phyloP scores from a whole-genome alignment of 2,888 invertebrate species.

The Callimorpha dominula region DNA sequence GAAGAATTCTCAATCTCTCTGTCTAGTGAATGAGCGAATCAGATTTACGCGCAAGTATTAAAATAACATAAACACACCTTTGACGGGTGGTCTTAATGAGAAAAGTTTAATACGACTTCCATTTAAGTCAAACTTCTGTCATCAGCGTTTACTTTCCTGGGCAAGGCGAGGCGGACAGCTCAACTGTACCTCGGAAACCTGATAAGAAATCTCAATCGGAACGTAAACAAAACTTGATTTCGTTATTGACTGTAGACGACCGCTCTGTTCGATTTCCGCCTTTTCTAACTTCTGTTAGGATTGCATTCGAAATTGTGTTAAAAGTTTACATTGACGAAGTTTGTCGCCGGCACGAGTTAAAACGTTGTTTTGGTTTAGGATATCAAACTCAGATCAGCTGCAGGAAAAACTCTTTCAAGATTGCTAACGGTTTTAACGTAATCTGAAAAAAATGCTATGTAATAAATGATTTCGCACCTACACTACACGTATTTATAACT shows the following conservation, averaged over 20 bases:
- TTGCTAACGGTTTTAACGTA: constrained; percentile 16
- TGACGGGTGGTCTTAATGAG: constrained; percentile 84
- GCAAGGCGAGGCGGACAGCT: constrained; percentile 62
- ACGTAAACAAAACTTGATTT: constrained; percentile 79
- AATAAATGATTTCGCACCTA: constrained; percentile 30
- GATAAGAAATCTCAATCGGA: constrained; percentile 71
- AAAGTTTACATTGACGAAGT: constrained; percentile 75
- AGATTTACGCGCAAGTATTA: constrained; percentile 76
- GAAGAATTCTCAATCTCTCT: constrained; percentile 38
- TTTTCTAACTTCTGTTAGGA: constrained; percentile 68
- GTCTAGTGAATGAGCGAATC: constrained; percentile 57
- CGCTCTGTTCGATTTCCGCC: constrained; percentile 69
- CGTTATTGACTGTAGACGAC: constrained; percentile 65
- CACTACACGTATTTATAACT: constrained; percentile 30
- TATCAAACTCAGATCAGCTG: constrained; percentile 63
- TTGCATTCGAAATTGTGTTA: constrained; percentile 77
- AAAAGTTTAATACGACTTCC: constrained; percentile 85
- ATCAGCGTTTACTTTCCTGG: constrained; percentile 79
- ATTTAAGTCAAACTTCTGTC: constrained; percentile 84
- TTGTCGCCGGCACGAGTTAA: constrained; percentile 61
- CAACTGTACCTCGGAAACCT: constrained; percentile 57
- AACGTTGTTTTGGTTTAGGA: constrained; percentile 68
- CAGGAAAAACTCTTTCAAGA: constrained; percentile 46
- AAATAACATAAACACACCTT: constrained; percentile 85
- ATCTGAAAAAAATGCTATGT: constrained; percentile 23